These are phyloP conservation scores for Drosophila sp. DNA, from an alignment of 1,140 invertebrate species.

Conservation along the genomic window DNA sequence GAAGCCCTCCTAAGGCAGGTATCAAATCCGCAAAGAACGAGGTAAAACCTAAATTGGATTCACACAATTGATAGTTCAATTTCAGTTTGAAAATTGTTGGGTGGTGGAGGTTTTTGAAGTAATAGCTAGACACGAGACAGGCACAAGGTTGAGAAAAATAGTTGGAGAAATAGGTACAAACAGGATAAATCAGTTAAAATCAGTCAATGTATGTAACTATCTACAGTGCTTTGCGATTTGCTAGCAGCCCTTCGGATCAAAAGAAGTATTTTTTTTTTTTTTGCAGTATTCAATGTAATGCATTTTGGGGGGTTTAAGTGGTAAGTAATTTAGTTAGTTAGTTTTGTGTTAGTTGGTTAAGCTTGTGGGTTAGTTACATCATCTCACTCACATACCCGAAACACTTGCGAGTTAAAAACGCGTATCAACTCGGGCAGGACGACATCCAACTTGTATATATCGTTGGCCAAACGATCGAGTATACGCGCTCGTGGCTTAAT, in stretches of 20 bases:
- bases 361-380: too few relatives aligned
- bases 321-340: too few relatives aligned
- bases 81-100: slow-evolving; percentile 15
- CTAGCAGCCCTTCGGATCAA: neutral
- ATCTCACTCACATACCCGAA: slow-evolving; percentile 76
- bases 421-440: slow-evolving; percentile 78
- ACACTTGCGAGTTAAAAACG: slow-evolving; percentile 74
- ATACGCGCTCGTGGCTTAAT: slow-evolving; percentile 89
- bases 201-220: slow-evolving; percentile 2
- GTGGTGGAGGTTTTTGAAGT: slow-evolving; percentile 19
- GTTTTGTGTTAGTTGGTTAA: too few relatives aligned
- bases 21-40: slow-evolving; percentile 88
- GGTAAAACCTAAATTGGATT: slow-evolving; percentile 83
- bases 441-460: slow-evolving; percentile 88
- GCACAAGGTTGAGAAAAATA: slow-evolving; percentile 31
- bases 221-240: neutral
- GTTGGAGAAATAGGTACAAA: slow-evolving; percentile 1
- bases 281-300: neutral
- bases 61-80: slow-evolving; percentile 4
- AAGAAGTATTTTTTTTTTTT: neutral
- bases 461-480: slow-evolving; percentile 89
- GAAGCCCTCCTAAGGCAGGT: slow-evolving; percentile 88
- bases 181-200: slow-evolving; percentile 19
- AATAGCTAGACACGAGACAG: slow-evolving; percentile 17
- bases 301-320: too few relatives aligned